phyloP scores from a whole-genome alignment of 1,140 invertebrate genomes.

The Drosophila bifasciata region DNA sequence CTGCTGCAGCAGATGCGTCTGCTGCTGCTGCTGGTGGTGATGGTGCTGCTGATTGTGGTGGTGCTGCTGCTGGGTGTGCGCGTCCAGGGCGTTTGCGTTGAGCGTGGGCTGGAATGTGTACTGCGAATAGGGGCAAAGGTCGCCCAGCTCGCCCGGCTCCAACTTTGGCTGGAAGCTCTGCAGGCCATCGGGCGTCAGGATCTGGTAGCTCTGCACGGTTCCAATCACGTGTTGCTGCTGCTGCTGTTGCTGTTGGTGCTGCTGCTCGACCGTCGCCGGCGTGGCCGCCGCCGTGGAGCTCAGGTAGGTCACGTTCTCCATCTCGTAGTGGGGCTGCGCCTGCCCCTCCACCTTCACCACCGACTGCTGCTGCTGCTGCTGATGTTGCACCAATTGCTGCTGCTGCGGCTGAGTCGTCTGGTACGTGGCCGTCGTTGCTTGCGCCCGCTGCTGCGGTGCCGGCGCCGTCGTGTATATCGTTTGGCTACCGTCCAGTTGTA shows the following conservation, averaged over 20 bases:
- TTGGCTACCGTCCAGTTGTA: conserved; percentile 75
- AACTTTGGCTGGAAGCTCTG: conserved; percentile 80
- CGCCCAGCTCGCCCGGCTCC: conserved; percentile 60
- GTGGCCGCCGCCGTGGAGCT: conserved; percentile 70
- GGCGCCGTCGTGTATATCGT: conserved; percentile 75
- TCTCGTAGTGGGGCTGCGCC: conserved; percentile 70
- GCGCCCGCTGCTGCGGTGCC: conserved; percentile 52
- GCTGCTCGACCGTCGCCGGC: conserved; percentile 53
- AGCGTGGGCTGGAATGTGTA: conserved; percentile 77
- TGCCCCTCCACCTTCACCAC: conserved; percentile 60
- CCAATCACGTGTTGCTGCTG: conserved; percentile 79
- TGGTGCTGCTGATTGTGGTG: conserved; percentile 61
- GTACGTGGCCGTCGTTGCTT: conserved; percentile 53
- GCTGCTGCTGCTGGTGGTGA: conserved; percentile 68
- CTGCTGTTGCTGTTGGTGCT: conserved; percentile 55
- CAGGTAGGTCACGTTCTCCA: conserved; percentile 78
- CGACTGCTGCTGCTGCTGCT: conserved; percentile 54
- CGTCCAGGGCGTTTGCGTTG: conserved; percentile 68
- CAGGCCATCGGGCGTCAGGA: conserved; percentile 77
- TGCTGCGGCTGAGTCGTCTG: conserved; percentile 61
- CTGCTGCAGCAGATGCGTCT: conserved; percentile 60
- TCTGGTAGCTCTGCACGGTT: conserved; percentile 82
- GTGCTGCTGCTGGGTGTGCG: conserved; percentile 61
- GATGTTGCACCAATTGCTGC: conserved; percentile 45
- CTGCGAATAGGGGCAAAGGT: conserved; percentile 77